Evolutionary conservation across 2,113 vertebrate genomes (phyloP).

Genomic region (Peromyscus californicus): DNA sequence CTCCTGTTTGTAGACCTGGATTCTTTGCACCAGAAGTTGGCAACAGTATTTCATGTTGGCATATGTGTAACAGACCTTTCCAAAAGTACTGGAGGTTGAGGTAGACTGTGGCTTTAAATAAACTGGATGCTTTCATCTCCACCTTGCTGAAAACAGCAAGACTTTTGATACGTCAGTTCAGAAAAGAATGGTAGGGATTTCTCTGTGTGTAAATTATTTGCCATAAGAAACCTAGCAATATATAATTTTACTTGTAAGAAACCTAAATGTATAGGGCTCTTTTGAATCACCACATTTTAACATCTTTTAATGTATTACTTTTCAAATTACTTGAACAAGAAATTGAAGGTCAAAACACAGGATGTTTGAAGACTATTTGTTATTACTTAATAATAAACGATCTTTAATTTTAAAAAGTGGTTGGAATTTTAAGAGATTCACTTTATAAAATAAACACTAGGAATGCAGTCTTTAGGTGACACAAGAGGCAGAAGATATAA

Average conservation of each 20-base stretch:
- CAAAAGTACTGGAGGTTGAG: background rate
- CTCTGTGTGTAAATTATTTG: background rate
- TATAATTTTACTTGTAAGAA: conserved; percentile 1
- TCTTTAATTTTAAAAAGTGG: conserved; percentile 19
- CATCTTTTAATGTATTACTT: conserved; percentile 9
- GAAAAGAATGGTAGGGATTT: background rate
- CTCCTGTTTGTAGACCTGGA: conserved; percentile 16
- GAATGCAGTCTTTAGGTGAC: conserved; percentile 15
- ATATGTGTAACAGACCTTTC: background rate
- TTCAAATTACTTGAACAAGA: conserved; percentile 50
- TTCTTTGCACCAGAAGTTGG: conserved; percentile 82
- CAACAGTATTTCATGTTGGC: conserved; percentile 62
- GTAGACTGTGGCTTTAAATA: conserved; percentile 10
- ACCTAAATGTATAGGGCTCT: background rate
- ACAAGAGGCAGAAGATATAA: conserved; percentile 18
- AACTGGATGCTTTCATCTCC: conserved; percentile 33
- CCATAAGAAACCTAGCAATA: background rate
- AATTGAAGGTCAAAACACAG: conserved; percentile 23
- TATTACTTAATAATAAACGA: background rate
- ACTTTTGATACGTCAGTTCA: conserved; percentile 15
- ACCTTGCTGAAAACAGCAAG: conserved; percentile 15
- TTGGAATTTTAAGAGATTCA: conserved; percentile 18
- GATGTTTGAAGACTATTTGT: conserved; percentile 22
- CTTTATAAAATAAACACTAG: background rate
- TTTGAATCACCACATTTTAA: conserved; percentile 7